Percentiles rank a stretch among this genome's conserved stretches.
These are phyloP conservation scores for Hololepta plana DNA, from an alignment of 2,888 invertebrate species.

Conservation along the genomic window DNA sequence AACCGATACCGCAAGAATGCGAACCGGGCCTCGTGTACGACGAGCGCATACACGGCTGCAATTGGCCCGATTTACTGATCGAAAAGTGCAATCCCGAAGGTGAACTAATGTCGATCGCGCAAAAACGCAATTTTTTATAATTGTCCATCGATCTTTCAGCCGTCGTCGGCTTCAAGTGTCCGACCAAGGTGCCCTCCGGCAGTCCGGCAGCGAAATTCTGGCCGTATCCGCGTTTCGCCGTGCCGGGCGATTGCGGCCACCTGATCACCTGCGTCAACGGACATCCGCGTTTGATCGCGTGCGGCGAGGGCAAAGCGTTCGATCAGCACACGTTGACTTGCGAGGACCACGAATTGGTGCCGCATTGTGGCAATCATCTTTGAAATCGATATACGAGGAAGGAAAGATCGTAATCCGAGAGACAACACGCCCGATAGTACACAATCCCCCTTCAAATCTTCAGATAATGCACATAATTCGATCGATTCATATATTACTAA, in stretches of 20 bases:
- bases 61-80: constrained; percentile 82
- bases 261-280: constrained; percentile 85
- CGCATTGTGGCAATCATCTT: constrained; percentile 19
- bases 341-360: constrained; percentile 48
- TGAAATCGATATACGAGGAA: no score
- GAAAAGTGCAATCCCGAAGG: constrained; percentile 83
- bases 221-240: constrained; percentile 82
- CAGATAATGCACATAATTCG: no score
- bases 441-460: no score
- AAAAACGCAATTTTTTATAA: no score
- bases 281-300: constrained; percentile 70
- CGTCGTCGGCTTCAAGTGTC: constrained; percentile 84
- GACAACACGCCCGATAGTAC: no score
- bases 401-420: no score
- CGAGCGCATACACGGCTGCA: constrained; percentile 72
- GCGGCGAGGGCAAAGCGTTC: constrained; percentile 75
- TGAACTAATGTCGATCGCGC: no score
- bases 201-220: constrained; percentile 75
- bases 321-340: constrained; percentile 71
- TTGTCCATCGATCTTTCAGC: no score
- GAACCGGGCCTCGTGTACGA: constrained; percentile 80
- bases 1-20: constrained; percentile 63
- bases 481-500: no score
- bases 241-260: constrained; percentile 71
- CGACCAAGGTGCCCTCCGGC: constrained; percentile 63